Evolutionary conservation across 2,113 vertebrate genomes (phyloP).

Genomic region (Heptranchias perlo): DNA sequence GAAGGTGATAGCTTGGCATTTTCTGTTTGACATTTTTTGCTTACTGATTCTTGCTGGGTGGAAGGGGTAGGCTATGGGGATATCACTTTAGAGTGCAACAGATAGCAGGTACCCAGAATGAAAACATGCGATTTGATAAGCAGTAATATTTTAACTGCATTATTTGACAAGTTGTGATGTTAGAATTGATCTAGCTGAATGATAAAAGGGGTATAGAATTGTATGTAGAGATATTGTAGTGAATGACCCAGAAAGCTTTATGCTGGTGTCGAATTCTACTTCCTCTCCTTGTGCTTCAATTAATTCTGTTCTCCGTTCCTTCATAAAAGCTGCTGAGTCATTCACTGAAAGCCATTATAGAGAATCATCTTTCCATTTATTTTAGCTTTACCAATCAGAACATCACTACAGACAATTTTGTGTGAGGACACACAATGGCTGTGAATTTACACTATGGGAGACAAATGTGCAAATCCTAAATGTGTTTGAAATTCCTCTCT

Average conservation of each 20-base stretch:
- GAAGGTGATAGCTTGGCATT: background rate
- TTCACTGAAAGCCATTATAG: background rate
- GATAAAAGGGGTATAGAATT: slow-evolving; percentile 4
- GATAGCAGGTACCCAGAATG: background rate
- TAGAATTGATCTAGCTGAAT: background rate
- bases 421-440: background rate
- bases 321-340: slow-evolving; percentile 12
- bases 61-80: background rate
- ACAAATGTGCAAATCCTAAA: background rate
- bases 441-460: background rate
- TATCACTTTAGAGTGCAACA: background rate
- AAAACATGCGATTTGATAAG: background rate
- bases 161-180: background rate
- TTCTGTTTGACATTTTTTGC: background rate
- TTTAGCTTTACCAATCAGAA: slow-evolving; percentile 14
- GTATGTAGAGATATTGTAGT: background rate
- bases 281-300: slow-evolving; percentile 9
- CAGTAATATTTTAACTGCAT: background rate
- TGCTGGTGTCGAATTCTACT: background rate
- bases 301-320: background rate
- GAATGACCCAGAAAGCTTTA: slow-evolving; percentile 9
- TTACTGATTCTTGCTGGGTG: background rate
- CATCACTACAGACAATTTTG: background rate
- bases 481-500: background rate
- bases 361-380: slow-evolving; percentile 16